Percentiles rank a stretch among this genome's conserved stretches.
These are phyloP conservation scores for Orchestes rusci DNA, from an alignment of 2,888 invertebrate species.

Conservation along the genomic window DNA sequence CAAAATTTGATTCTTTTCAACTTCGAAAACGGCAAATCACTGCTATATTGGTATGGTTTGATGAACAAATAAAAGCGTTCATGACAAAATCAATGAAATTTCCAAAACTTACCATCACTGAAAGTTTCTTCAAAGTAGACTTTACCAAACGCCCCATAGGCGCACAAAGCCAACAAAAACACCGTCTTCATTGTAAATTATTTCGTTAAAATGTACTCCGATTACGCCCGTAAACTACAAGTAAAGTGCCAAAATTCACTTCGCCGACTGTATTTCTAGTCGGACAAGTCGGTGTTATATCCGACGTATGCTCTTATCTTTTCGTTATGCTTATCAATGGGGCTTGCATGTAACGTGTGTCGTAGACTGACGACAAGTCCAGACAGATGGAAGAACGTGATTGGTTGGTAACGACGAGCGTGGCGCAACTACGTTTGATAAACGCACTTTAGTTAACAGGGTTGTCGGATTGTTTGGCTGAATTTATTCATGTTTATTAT, in stretches of 20 bases:
- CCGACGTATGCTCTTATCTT: slow-evolving; percentile 26
- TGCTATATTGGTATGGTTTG: too few relatives aligned
- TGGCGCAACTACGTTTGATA: slow-evolving; percentile 19
- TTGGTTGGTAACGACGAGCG: slow-evolving; percentile 35
- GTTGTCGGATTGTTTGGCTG: too few relatives aligned
- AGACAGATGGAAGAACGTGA: slow-evolving; percentile 45
- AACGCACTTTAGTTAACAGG: too few relatives aligned
- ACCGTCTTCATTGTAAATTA: slow-evolving; percentile 35
- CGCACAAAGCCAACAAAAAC: slow-evolving; percentile 42
- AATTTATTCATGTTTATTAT: too few relatives aligned
- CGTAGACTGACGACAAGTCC: slow-evolving; percentile 28
- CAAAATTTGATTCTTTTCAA: too few relatives aligned
- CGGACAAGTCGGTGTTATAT: slow-evolving; percentile 27
- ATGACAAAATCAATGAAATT: neutral
- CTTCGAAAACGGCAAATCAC: too few relatives aligned
- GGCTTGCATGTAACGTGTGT: slow-evolving; percentile 29
- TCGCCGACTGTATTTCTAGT: slow-evolving; percentile 15
- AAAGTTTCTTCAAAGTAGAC: slow-evolving; percentile 77
- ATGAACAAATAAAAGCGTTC: too few relatives aligned
- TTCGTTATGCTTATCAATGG: too few relatives aligned
- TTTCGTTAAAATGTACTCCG: slow-evolving; percentile 27
- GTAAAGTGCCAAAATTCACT: slow-evolving; percentile 36
- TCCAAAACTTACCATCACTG: slow-evolving; percentile 61
- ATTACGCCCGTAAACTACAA: slow-evolving; percentile 32
- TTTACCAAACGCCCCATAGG: slow-evolving; percentile 58